phyloP scores from a whole-genome alignment of 1,140 invertebrate species.

The Melanaphis sacchari region DNA sequence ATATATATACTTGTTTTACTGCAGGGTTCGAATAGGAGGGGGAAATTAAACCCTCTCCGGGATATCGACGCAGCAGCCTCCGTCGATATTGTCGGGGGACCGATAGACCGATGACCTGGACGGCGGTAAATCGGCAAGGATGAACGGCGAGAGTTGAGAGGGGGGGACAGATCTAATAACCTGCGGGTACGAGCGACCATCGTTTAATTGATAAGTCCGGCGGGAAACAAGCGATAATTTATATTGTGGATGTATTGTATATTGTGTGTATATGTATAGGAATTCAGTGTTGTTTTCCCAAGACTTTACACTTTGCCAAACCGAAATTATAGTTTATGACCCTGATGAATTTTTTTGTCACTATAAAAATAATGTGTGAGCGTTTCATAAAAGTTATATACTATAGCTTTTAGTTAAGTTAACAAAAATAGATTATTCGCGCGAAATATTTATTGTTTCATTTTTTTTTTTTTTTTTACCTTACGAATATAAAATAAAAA shows the following conservation, averaged over 20 bases:
- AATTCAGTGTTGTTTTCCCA: neutral
- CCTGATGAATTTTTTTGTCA: neutral
- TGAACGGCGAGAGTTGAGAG: neutral
- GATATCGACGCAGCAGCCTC: slow-evolving; percentile 16
- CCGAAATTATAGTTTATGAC: neutral
- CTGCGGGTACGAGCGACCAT: neutral
- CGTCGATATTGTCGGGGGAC: slow-evolving; percentile 22
- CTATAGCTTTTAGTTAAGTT: no score
- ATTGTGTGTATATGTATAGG: neutral
- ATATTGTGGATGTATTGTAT: neutral
- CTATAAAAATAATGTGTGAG: neutral
- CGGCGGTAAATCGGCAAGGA: neutral
- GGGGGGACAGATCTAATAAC: slow-evolving; percentile 9
- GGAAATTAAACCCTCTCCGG: slow-evolving; percentile 31
- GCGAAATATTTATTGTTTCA: neutral
- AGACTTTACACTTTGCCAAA: neutral
- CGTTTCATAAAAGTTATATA: neutral
- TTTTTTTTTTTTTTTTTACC: neutral
- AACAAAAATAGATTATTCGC: neutral
- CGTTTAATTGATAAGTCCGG: slow-evolving; percentile 46
- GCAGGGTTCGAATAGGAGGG: neutral
- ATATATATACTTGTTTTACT: neutral
- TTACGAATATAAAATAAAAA: neutral
- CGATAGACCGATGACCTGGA: slow-evolving; percentile 7
- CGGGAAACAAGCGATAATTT: slow-evolving; percentile 41